These are phyloP conservation scores for Paramacrobiotus metropolitanus DNA, from an alignment of 1,140 invertebrate species.

Conservation along the genomic window DNA sequence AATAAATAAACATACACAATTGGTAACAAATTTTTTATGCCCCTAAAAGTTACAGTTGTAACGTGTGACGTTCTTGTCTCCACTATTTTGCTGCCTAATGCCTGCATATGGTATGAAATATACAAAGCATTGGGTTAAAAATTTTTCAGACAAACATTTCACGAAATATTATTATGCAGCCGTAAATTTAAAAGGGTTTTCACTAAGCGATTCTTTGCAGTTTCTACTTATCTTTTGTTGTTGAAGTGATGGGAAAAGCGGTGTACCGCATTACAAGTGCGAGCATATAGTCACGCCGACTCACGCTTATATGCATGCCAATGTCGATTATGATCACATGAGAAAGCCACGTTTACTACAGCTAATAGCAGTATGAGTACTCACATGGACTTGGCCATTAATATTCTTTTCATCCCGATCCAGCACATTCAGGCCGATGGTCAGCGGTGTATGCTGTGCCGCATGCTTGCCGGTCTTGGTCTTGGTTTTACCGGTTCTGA, in stretches of 20 bases:
- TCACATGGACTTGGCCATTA: constrained; percentile 1
- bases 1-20: no score
- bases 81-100: no score
- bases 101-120: no score
- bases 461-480: background rate
- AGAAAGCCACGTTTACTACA: background rate
- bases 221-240: background rate
- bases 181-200: background rate
- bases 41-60: no score
- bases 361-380: background rate
- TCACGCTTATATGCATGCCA: background rate
- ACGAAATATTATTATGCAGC: no score
- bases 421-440: background rate
- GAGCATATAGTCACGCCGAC: no score
- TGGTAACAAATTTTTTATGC: no score
- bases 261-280: background rate
- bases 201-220: background rate
- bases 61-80: no score
- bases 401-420: background rate
- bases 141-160: no score
- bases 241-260: background rate
- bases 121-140: no score
- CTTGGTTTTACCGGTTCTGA: no score
- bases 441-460: background rate
- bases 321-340: no score